A percentile compares a stretch with the other conserved stretches of the same genome.
Evolutionary conservation across 2,888 invertebrate species (phyloP).

Genomic region (Sinotaia quadrata): DNA sequence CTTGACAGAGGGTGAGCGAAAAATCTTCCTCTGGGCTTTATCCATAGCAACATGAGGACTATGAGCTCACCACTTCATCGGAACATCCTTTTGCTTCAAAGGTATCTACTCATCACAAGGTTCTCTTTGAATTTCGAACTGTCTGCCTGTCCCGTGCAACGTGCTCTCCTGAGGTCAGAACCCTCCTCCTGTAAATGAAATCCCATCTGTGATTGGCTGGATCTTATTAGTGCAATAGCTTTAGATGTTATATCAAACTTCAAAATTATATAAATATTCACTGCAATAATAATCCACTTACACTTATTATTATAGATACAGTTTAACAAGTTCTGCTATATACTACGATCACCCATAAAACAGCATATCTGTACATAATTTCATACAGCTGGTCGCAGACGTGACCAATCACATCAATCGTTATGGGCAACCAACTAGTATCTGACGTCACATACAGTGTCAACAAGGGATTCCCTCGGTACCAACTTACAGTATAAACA

Average conservation of each 20-base stretch:
- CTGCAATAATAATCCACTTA: too few species aligned
- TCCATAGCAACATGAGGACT: constrained; percentile 34
- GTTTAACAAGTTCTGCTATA: too few species aligned
- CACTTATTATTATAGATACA: too few species aligned
- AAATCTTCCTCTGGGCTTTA: constrained; percentile 52
- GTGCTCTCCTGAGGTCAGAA: constrained; percentile 12
- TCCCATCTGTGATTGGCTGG: constrained; percentile 7
- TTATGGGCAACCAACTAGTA: background rate
- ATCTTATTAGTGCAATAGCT: background rate
- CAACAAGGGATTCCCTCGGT: background rate
- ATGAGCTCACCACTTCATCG: constrained; percentile 8
- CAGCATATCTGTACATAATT: background rate
- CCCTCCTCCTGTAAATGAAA: background rate
- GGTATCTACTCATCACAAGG: constrained; percentile 6
- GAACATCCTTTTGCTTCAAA: constrained; percentile 13
- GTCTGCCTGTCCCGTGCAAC: constrained; percentile 17
- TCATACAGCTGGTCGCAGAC: background rate
- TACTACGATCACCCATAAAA: too few species aligned
- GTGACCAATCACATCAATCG: background rate
- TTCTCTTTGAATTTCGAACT: constrained; percentile 29
- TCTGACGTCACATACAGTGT: constrained; percentile 20
- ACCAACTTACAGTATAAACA: too few species aligned
- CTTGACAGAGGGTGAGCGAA: constrained; percentile 63
- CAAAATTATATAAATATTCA: background rate
- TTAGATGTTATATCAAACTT: background rate